Conservation (phyloP, 2,113 vertebrate species). For the Piprites chloris region DNA sequence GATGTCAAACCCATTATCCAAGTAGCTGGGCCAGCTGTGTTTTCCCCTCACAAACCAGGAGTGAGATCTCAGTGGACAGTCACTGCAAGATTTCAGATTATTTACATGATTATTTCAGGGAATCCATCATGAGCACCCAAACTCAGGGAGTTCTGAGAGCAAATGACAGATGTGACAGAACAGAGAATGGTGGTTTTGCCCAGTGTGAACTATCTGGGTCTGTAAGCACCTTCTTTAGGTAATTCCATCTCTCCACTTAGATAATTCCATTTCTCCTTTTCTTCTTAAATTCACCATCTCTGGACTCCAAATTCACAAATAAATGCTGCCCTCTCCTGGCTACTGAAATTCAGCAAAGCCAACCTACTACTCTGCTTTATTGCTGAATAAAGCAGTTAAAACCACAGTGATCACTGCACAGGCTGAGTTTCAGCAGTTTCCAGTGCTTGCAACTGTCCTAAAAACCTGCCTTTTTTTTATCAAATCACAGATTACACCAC, state of each 20-base stretch:
- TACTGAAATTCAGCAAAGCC: background rate
- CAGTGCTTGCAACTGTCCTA: background rate
- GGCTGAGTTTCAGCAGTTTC: background rate
- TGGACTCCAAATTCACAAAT: background rate
- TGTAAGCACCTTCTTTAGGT: background rate
- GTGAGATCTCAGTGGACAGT: background rate
- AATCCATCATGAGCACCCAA: background rate
- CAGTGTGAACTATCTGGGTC: background rate
- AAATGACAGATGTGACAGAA: background rate
- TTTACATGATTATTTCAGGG: background rate
- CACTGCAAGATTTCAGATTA: background rate
- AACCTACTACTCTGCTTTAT: background rate
- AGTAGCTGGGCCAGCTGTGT: background rate
- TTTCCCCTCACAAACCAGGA: background rate
- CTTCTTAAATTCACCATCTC: background rate
- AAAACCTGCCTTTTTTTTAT: background rate
- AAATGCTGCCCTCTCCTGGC: conserved; percentile 73
- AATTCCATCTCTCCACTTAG: background rate
- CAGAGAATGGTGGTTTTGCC: background rate
- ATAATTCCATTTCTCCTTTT: background rate
- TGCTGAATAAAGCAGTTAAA: background rate
- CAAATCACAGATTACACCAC: background rate
- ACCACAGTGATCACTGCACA: fast-evolving
- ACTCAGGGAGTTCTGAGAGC: background rate
- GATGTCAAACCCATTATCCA: background rate